Evolutionary conservation across 2,113 vertebrate genomes (phyloP).

Genomic region (Crotalus viridis): DNA sequence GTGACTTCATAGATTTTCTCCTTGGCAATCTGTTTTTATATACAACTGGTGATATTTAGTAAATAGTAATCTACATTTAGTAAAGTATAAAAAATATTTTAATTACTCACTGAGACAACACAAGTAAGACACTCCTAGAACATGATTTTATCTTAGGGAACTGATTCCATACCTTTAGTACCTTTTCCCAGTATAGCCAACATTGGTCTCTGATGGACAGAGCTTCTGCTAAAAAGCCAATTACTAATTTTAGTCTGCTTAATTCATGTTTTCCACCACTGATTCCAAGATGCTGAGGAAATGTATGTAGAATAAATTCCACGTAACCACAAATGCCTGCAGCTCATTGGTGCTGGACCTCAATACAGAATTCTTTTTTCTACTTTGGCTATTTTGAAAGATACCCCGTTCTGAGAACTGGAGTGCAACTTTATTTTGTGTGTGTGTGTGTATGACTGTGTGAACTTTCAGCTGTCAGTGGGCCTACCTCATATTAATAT

Average conservation of each 20-base stretch:
- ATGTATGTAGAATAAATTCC: not conserved
- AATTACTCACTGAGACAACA: not conserved
- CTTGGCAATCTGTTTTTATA: not conserved
- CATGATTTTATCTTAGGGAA: not conserved
- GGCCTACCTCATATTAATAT: not conserved
- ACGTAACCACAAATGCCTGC: slow-evolving; percentile 35
- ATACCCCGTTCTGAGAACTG: slow-evolving; percentile 1
- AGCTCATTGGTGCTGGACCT: slow-evolving; percentile 27
- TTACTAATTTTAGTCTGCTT: slow-evolving; percentile 30
- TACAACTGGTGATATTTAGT: not conserved
- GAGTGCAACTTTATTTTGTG: not conserved
- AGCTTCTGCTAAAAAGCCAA: slow-evolving; percentile 22
- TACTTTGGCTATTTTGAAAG: slow-evolving; percentile 36
- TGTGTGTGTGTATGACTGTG: not conserved
- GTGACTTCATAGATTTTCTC: not conserved
- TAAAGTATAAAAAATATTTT: not conserved
- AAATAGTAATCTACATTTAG: not conserved
- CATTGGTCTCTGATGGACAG: not conserved
- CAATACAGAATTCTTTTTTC: slow-evolving; percentile 24
- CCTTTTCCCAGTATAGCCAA: slow-evolving; percentile 17
- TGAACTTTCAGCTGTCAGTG: not conserved
- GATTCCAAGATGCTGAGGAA: slow-evolving; percentile 33
- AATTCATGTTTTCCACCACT: slow-evolving; percentile 37
- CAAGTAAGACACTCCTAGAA: not conserved
- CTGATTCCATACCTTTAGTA: not conserved